Conservation (phyloP, 2,113 vertebrate genomes). For the Ivindomyrus marchei region DNA sequence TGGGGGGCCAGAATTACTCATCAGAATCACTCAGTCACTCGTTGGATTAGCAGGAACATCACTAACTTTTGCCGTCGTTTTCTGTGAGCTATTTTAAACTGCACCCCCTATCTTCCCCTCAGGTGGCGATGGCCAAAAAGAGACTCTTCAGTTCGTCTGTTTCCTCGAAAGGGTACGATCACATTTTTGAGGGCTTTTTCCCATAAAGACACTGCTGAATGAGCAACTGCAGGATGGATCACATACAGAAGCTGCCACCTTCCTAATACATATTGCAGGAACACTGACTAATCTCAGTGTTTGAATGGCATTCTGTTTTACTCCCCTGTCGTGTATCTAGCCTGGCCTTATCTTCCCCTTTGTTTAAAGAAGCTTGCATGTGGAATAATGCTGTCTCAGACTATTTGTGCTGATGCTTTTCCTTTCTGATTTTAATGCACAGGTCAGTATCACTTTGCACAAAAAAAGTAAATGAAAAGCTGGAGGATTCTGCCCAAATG, state of each 20-base stretch:
- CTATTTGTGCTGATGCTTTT: background rate
- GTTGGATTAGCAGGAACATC: no score
- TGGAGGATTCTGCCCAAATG: background rate
- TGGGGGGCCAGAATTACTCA: no score
- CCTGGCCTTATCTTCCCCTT: background rate
- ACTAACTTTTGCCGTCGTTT: no score
- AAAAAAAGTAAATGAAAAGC: background rate
- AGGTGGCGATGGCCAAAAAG: conserved; percentile 32
- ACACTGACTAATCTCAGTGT: background rate
- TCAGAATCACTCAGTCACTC: no score
- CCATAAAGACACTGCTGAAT: background rate
- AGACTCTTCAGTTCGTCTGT: conserved; percentile 23
- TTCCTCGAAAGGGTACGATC: conserved; percentile 34
- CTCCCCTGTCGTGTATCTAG: background rate
- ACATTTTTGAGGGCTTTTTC: background rate
- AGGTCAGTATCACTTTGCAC: background rate
- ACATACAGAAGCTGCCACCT: background rate
- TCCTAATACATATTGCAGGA: background rate
- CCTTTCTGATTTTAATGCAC: background rate
- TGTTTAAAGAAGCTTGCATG: background rate
- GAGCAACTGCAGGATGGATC: background rate
- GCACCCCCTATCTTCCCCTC: background rate
- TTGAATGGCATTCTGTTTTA: background rate
- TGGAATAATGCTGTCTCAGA: background rate
- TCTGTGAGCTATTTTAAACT: background rate